Conservation (phyloP, 2,113 vertebrate genomes). For the Eubucco bourcierii region DNA sequence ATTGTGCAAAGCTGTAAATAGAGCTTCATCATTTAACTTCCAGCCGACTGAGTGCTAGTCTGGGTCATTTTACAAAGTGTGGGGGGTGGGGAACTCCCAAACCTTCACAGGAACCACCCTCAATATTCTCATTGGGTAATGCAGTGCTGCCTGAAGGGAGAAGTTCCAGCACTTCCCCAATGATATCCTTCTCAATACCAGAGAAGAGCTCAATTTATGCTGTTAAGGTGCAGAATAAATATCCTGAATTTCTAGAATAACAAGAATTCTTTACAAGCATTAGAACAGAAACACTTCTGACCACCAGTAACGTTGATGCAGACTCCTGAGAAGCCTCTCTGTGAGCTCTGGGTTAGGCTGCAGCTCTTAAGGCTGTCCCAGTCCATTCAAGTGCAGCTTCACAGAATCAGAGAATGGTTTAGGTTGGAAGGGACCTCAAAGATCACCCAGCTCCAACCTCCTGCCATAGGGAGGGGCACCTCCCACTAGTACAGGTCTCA, state of each 20-base stretch:
- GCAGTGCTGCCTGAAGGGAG: background rate
- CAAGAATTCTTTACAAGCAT: background rate
- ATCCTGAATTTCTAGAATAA: background rate
- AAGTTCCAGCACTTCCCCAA: background rate
- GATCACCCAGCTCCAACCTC: no score
- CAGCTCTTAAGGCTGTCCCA: background rate
- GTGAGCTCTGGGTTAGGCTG: background rate
- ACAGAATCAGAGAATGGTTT: no score
- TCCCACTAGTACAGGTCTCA: no score
- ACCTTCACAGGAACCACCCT: no score
- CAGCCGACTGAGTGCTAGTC: no score
- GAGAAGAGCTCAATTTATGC: background rate
- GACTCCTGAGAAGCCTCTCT: background rate
- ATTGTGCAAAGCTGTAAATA: no score
- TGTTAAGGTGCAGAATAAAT: background rate
- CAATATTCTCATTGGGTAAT: background rate
- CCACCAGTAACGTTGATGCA: rapidly evolving
- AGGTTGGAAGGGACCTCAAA: no score
- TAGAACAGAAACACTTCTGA: background rate
- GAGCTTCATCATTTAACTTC: no score
- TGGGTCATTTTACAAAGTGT: no score
- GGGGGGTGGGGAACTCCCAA: no score
- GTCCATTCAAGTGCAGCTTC: background rate
- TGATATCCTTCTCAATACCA: background rate
- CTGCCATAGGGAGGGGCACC: no score